Evolutionary conservation across 2,113 vertebrate species (phyloP).

Genomic region (Phaethornis superciliosus): DNA sequence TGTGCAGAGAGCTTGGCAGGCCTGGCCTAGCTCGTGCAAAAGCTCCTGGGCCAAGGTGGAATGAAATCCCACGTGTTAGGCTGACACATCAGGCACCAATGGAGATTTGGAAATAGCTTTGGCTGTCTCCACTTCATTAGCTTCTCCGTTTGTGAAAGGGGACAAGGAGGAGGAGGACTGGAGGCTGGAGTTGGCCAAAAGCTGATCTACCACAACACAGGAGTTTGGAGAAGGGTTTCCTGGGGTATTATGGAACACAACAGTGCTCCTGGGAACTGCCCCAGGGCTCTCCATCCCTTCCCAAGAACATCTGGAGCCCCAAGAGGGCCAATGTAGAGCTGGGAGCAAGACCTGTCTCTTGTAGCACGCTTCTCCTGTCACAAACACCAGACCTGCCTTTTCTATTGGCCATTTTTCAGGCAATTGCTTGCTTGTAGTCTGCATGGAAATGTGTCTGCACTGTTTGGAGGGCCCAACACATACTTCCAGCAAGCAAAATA

Average conservation of each 20-base stretch:
- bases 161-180: background rate
- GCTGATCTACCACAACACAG: background rate
- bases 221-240: background rate
- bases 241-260: rapidly evolving
- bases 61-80: rapidly evolving
- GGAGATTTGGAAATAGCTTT: background rate
- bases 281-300: rapidly evolving
- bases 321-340: background rate
- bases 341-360: background rate
- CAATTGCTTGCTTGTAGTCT: background rate
- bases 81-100: background rate
- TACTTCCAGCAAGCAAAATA: background rate
- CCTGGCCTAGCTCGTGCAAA: background rate
- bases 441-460: background rate
- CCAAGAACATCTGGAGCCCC: background rate
- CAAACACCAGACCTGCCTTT: rapidly evolving
- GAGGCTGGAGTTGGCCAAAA: background rate
- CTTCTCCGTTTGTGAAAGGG: background rate
- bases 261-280: background rate
- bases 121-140: background rate
- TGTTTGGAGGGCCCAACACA: no score
- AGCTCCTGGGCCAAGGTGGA: background rate
- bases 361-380: background rate
- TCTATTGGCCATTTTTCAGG: background rate
- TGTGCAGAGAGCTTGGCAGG: background rate